phyloP scores from a whole-genome alignment of 1,140 invertebrate genomes.

The Drosophila bipectinata region DNA sequence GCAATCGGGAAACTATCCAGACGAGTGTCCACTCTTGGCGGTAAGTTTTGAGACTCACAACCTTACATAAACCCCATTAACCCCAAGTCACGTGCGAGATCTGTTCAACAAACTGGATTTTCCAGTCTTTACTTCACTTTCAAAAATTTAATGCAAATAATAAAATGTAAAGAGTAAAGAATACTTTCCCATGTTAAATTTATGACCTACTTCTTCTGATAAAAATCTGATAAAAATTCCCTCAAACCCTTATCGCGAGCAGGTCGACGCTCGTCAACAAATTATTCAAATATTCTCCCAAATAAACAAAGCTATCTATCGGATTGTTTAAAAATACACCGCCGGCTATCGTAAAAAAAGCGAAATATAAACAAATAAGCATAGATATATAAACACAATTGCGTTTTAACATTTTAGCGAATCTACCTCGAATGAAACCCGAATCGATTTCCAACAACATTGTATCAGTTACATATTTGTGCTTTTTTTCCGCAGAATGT shows the following conservation, averaged over 20 bases:
- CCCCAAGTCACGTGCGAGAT: not conserved
- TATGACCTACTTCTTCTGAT: slow-evolving; percentile 24
- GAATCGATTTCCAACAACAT: slow-evolving; percentile 12
- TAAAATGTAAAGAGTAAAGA: not conserved
- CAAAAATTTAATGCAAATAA: not conserved
- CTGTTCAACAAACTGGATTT: not conserved
- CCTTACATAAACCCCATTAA: not conserved
- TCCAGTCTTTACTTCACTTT: not conserved
- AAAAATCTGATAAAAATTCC: slow-evolving; percentile 23
- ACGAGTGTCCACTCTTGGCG: slow-evolving; percentile 40
- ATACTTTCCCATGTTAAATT: not conserved
- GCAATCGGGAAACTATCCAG: slow-evolving; percentile 52
- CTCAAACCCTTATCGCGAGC: slow-evolving; percentile 19
- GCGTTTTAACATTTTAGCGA: slow-evolving; percentile 29
- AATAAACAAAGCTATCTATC: slow-evolving; percentile 34
- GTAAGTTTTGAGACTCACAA: slow-evolving; percentile 21
- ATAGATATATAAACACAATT: slow-evolving; percentile 31
- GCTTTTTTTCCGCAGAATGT: slow-evolving; percentile 40
- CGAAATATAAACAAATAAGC: slow-evolving; percentile 32
- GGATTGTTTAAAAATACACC: slow-evolving; percentile 32
- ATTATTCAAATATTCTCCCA: slow-evolving; percentile 25
- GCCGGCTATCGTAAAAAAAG: slow-evolving; percentile 16
- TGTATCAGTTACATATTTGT: slow-evolving; percentile 15
- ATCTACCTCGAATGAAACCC: slow-evolving; percentile 24
- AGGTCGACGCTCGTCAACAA: slow-evolving; percentile 12